Evolutionary conservation across 2,888 invertebrate species (phyloP).

Genomic region (Oasisia sp.): DNA sequence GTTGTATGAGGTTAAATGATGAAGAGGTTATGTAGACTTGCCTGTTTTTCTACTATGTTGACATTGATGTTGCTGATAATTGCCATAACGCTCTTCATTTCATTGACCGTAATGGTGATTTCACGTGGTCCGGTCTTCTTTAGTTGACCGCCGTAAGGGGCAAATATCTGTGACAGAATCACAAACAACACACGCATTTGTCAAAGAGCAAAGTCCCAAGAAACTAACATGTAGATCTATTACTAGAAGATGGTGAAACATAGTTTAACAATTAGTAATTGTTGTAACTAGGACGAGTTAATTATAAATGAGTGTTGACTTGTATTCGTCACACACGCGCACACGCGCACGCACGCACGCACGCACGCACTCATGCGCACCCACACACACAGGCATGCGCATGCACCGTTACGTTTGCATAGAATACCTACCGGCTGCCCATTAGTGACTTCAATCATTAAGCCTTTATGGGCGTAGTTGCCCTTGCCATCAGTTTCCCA

Average conservation of each 20-base stretch:
- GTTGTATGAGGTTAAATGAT: neutral
- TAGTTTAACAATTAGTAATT: no score
- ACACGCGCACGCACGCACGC: no score
- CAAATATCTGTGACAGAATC: neutral
- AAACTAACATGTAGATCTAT: neutral
- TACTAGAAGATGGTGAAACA: no score
- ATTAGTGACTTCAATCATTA: neutral
- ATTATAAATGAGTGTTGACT: no score
- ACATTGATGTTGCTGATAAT: neutral
- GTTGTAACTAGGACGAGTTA: no score
- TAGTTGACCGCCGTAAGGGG: neutral
- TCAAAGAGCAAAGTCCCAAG: neutral
- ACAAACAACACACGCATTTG: neutral
- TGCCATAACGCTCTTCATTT: neutral
- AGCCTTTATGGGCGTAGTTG: conserved; percentile 17
- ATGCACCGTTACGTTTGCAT: neutral
- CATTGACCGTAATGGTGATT: neutral
- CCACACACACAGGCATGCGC: no score
- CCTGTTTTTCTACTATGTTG: neutral
- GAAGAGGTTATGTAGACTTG: neutral
- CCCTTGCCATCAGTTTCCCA: conserved; percentile 26
- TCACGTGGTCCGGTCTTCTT: neutral
- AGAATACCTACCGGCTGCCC: neutral
- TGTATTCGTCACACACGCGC: no score
- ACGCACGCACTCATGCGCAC: no score